These are phyloP conservation scores for Lissocephala sabroskyi DNA, from an alignment of 2,888 invertebrate genomes.

Conservation along the genomic window DNA sequence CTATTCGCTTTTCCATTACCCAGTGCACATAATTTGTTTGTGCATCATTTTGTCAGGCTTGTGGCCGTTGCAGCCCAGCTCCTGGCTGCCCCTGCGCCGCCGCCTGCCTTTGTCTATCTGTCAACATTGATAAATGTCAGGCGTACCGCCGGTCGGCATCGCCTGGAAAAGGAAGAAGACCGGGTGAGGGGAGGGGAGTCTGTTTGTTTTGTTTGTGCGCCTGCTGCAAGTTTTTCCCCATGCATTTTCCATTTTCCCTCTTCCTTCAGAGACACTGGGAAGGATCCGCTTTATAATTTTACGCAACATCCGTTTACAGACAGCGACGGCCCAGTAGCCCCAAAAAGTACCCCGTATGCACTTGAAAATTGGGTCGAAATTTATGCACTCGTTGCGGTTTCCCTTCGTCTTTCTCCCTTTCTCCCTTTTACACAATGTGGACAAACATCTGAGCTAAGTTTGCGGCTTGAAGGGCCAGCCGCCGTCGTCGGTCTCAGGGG, in stretches of 20 bases:
- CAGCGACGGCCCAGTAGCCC: slow-evolving; percentile 7
- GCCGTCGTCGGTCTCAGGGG: not conserved
- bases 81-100: slow-evolving; percentile 5
- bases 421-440: no score
- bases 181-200: no score
- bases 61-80: slow-evolving; percentile 23
- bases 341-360: slow-evolving; percentile 36
- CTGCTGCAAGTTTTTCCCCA: slow-evolving; percentile 35
- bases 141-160: slow-evolving; percentile 20
- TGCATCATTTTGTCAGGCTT: slow-evolving; percentile 61
- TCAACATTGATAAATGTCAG: slow-evolving; percentile 61
- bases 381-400: slow-evolving; percentile 55
- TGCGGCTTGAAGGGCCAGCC: slow-evolving; percentile 1
- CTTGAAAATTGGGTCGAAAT: slow-evolving; percentile 61
- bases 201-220: slow-evolving; percentile 33
- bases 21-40: slow-evolving; percentile 34
- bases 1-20: no score
- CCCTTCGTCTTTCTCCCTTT: no score
- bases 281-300: slow-evolving; percentile 53
- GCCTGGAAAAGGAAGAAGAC: no score
- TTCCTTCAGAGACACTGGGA: no score
- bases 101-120: slow-evolving; percentile 49
- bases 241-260: slow-evolving; percentile 17
- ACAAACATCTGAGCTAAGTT: slow-evolving; percentile 32
- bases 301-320: slow-evolving; percentile 47